Evolutionary conservation across 2,113 vertebrate species (phyloP), one percentile per base, ranked within the genome.

Genomic region (Mustelus asterias): DNA sequence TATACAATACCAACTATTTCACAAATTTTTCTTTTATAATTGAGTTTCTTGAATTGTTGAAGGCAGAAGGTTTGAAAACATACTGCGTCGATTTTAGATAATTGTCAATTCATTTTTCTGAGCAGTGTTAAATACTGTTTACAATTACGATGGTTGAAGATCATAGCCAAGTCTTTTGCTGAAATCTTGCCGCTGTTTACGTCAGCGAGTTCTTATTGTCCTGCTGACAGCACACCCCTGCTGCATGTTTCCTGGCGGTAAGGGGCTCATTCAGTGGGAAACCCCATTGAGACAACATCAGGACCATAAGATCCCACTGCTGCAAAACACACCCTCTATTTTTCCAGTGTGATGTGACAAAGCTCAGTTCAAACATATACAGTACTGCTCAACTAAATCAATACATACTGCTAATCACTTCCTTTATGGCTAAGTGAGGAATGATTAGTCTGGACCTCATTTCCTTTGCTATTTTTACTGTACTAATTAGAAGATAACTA

Each of bases 341-440:
- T 72, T 92, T 18, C 33, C 58, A 95, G 10, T 33, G 44, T 48
- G 41, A 48, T 95, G 4, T 48, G 67, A 76, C 72, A 67, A 16
- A 95, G 22, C 11, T 95, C 54, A 44, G 37, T 70, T 94, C 93
- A 94, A 41, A 70, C 37, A 95, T 69, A 11, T 69, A 13, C 37
- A 69, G 67, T 29, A 94, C 37, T 26, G 65, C 48, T 95, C 33
- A 95, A 95, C 26, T 95, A 72, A 95, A 95, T 95, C 41, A 93
- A 67, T 93, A 65, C 20, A 9, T 93, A 6, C 60, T 93, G 29
- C 60, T 93, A 65, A 93, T 41, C 22, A 63, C 89, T 93, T 93
- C n/a, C 33, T 93, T 93, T 63, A 93, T 67, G 60, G 89, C 60
- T 63, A 65, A 93, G 33, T 65, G 33, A 65, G 33, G 60, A 93